phyloP scores from a whole-genome alignment of 2,797 vertebrate species.

The Tiaroga cobitis region DNA sequence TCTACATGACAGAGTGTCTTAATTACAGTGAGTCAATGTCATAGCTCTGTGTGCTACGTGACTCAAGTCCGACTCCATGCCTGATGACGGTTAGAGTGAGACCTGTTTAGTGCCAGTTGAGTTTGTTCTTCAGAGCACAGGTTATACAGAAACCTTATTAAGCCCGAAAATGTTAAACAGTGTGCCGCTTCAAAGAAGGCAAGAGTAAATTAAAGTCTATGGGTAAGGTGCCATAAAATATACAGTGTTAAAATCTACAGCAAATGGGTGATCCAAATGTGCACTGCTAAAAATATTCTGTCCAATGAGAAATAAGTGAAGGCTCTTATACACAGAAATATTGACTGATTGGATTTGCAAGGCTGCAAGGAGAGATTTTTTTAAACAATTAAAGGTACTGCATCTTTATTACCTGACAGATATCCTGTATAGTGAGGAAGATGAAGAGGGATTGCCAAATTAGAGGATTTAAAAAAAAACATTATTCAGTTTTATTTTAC shows the following conservation, averaged over 20 bases:
- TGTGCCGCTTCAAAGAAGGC: constrained; percentile 11
- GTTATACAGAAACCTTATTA: constrained; percentile 12
- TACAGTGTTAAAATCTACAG: neutral
- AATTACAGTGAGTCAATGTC: constrained; percentile 32
- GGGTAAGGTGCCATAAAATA: neutral
- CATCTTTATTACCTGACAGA: neutral
- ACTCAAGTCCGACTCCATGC: neutral
- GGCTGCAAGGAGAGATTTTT: neutral
- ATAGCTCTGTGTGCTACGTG: neutral
- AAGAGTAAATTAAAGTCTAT: constrained; percentile 14
- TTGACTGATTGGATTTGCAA: neutral
- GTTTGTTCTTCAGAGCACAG: constrained; percentile 19
- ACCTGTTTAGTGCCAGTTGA: constrained; percentile 11
- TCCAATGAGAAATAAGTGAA: constrained; percentile 7
- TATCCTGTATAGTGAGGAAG: neutral
- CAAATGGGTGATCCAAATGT: neutral
- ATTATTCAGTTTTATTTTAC: no score
- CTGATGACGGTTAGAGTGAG: neutral
- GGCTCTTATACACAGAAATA: neutral
- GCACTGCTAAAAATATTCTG: neutral
- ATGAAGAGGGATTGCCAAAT: no score
- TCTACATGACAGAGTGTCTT: constrained; percentile 41
- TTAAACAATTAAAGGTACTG: neutral
- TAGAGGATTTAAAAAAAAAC: neutral
- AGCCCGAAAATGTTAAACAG: constrained; percentile 10